phyloP scores from a whole-genome alignment of 2,113 vertebrate species.

The rabbit (Oryctolagus cuniculus) region DNA sequence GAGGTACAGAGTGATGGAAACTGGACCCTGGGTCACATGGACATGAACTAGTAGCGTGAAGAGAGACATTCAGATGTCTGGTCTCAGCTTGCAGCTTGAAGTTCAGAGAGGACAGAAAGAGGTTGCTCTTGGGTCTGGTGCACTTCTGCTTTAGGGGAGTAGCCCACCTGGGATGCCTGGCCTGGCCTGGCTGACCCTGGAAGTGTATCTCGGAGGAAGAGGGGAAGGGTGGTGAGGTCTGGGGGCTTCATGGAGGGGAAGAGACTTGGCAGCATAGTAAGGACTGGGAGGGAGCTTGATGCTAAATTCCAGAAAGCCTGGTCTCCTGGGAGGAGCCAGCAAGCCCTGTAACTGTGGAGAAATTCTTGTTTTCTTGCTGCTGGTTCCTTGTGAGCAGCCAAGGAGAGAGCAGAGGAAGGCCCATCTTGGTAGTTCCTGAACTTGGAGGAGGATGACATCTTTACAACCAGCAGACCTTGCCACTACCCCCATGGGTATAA shows the following conservation, averaged over 20 bases:
- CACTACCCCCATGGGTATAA: not conserved
- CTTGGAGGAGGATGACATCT: not conserved
- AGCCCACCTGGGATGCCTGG: fast-evolving
- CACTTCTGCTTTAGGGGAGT: not conserved
- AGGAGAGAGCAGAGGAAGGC: too few species aligned
- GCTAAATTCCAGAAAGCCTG: not conserved
- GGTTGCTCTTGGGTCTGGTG: not conserved
- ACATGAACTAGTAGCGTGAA: not conserved
- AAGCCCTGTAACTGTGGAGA: not conserved
- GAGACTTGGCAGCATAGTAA: not conserved
- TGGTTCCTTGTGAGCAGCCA: not conserved
- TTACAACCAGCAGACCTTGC: not conserved
- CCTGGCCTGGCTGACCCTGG: not conserved
- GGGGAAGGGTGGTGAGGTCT: not conserved
- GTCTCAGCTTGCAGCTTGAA: not conserved
- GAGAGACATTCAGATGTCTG: not conserved
- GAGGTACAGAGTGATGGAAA: not conserved
- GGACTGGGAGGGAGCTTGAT: not conserved
- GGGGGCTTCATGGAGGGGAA: too few species aligned
- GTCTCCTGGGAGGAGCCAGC: not conserved
- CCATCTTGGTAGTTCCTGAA: not conserved
- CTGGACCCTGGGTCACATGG: not conserved
- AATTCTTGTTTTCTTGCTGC: not conserved
- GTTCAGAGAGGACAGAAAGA: not conserved
- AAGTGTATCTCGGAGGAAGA: not conserved